Evolutionary conservation across 2,888 invertebrate species (phyloP).

Genomic region (Zygaena filipendulae): DNA sequence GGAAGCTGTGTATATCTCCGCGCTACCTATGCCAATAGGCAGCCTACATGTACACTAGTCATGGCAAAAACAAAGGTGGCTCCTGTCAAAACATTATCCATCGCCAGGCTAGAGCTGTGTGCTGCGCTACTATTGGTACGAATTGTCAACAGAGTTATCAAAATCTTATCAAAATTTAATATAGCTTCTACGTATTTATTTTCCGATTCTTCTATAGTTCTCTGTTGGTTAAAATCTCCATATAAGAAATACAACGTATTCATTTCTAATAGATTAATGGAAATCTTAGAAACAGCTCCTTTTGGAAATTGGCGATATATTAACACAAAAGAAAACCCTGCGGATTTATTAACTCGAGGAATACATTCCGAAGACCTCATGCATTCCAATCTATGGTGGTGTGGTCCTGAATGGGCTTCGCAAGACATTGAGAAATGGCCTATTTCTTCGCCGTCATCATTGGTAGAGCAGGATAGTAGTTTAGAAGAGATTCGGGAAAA

Average conservation of each 20-base stretch:
- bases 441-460: background rate
- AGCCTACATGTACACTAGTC: conserved; percentile 2
- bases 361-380: conserved; percentile 1
- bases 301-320: conserved; percentile 4
- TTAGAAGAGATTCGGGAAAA: too few relatives aligned
- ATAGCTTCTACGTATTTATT: background rate
- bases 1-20: conserved; percentile 9
- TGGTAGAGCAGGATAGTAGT: too few relatives aligned
- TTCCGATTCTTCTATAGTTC: conserved; percentile 1
- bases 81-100: background rate
- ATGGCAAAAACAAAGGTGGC: conserved; percentile 7
- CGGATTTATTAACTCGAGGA: conserved; percentile 7
- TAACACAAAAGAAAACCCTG: conserved; percentile 7
- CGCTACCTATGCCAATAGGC: conserved; percentile 3
- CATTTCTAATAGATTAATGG: conserved; percentile 6
- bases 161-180: background rate
- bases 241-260: conserved; percentile 25
- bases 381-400: conserved; percentile 5
- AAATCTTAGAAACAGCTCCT: conserved; percentile 3
- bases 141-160: background rate
- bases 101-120: conserved; percentile 3
- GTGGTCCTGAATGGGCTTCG: conserved; percentile 4
- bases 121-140: background rate
- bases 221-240: conserved; percentile 5
- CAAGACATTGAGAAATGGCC: background rate